phyloP scores from a whole-genome alignment of 2,113 vertebrate species.

The Sylvia atricapilla region DNA sequence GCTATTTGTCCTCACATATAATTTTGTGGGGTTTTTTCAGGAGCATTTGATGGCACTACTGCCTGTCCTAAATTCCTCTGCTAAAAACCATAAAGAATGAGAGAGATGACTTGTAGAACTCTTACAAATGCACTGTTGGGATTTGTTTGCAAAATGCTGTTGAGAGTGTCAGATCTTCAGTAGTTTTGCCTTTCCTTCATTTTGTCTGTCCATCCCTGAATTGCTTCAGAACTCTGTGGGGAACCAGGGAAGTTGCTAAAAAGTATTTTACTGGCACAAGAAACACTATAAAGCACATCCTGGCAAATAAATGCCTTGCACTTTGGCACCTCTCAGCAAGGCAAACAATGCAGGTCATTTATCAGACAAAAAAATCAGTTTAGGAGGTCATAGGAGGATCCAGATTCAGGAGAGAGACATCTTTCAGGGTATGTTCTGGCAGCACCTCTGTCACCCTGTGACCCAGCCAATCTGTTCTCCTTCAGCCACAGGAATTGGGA shows the following conservation, averaged over 20 bases:
- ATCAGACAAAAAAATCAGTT: background rate
- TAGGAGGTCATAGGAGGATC: background rate
- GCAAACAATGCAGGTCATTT: background rate
- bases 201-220: background rate
- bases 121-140: background rate
- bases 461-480: background rate
- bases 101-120: background rate
- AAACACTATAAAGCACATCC: background rate
- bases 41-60: background rate
- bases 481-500: background rate
- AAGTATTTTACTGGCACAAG: background rate
- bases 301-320: background rate
- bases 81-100: background rate
- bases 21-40: background rate
- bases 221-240: background rate
- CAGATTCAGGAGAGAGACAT: background rate
- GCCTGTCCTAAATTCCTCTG: background rate
- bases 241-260: background rate
- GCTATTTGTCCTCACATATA: background rate
- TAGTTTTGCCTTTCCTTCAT: background rate
- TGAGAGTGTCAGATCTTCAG: background rate
- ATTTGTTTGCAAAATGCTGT: background rate
- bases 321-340: background rate
- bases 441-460: background rate
- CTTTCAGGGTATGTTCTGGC: background rate